Conservation (phyloP, 2,888 invertebrate genomes). For the Rhagophthalmus giganteus region DNA sequence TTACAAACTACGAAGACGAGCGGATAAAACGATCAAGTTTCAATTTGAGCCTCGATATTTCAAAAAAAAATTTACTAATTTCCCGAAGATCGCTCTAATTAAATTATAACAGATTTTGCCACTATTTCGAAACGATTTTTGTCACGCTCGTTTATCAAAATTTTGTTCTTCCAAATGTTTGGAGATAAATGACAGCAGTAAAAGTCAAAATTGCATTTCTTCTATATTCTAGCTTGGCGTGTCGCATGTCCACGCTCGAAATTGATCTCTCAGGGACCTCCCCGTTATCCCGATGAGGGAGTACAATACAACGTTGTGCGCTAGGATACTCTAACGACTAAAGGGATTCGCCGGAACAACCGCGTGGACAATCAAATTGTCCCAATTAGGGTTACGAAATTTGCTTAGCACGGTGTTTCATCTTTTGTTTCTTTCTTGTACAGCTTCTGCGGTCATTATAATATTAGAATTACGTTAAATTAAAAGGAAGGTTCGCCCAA, state of each 20-base stretch:
- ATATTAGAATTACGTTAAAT: too few relatives aligned
- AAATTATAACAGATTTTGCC: not conserved
- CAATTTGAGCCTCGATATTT: too few relatives aligned
- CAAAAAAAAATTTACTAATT: too few relatives aligned
- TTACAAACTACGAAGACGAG: conserved; percentile 9
- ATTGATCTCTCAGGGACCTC: conserved; percentile 19
- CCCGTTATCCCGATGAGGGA: conserved; percentile 14
- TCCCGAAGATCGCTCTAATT: too few relatives aligned
- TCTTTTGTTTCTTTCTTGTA: not conserved
- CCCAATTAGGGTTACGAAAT: conserved; percentile 24
- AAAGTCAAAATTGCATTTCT: conserved; percentile 7
- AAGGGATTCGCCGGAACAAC: conserved; percentile 22
- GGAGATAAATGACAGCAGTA: conserved; percentile 4
- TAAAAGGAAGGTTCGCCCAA: too few relatives aligned
- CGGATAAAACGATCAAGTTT: conserved; percentile 1
- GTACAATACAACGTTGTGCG: conserved; percentile 15
- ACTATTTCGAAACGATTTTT: not conserved
- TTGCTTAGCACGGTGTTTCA: conserved; percentile 7
- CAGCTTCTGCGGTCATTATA: not conserved
- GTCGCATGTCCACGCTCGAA: conserved; percentile 9
- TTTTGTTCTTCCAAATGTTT: not conserved
- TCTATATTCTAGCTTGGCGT: conserved; percentile 4
- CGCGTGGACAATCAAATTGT: conserved; percentile 24
- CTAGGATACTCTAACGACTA: conserved; percentile 15
- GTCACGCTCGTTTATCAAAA: not conserved